A percentile compares a stretch with the other conserved stretches of the same genome.
Evolutionary conservation across 2,797 vertebrate species (phyloP).

Genomic region (Anabacerthia variegaticeps): DNA sequence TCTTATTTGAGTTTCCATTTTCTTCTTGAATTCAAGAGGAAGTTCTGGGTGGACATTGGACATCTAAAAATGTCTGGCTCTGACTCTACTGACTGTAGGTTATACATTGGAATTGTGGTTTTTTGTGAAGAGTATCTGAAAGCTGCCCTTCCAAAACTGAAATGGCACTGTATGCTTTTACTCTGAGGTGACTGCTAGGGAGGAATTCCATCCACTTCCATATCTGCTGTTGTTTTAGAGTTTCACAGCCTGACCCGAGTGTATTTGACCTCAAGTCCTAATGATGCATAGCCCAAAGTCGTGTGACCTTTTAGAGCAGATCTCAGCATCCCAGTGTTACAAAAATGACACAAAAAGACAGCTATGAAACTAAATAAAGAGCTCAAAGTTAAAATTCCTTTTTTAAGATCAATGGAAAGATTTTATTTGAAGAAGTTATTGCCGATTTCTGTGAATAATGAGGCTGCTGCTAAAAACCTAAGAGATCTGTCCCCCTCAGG

Average conservation of each 20-base stretch:
- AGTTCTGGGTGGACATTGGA: background rate
- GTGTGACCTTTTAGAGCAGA: background rate
- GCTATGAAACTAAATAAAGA: background rate
- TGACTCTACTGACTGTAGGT: background rate
- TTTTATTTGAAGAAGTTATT: constrained; percentile 29
- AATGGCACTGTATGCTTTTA: background rate
- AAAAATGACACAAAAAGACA: background rate
- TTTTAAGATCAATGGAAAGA: constrained; percentile 35
- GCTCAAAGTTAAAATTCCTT: constrained; percentile 33
- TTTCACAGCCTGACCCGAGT: background rate
- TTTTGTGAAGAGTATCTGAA: background rate
- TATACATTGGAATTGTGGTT: background rate
- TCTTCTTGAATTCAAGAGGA: background rate
- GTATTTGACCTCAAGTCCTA: background rate
- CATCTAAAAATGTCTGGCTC: background rate
- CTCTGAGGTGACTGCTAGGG: background rate
- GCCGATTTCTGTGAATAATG: constrained; percentile 34
- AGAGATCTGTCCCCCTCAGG: constrained; percentile 8
- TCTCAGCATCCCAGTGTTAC: background rate
- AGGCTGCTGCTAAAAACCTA: constrained; percentile 17
- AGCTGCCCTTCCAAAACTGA: background rate
- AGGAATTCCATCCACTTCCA: background rate
- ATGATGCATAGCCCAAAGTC: background rate
- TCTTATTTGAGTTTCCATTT: background rate
- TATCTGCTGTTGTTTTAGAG: background rate